A percentile compares a stretch with the other conserved stretches of the same genome.
phyloP scores from a whole-genome alignment of 1,140 invertebrate species.

The Trichoplusia ni region DNA sequence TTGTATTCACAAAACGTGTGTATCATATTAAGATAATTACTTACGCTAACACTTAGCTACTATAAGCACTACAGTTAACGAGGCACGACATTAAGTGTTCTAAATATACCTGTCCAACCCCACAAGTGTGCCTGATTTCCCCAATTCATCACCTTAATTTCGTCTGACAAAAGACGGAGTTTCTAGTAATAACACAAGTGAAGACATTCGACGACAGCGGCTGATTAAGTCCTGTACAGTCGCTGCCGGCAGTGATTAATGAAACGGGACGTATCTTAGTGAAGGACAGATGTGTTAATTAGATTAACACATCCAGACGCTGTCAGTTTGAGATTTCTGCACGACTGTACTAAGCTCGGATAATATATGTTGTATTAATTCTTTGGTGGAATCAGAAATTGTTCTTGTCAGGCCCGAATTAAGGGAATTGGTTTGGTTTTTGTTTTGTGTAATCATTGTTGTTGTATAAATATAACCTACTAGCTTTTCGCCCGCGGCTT shows the following conservation, averaged over 20 bases:
- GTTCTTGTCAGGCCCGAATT: not conserved
- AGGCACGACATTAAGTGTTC: not conserved
- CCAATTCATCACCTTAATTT: slow-evolving; percentile 12
- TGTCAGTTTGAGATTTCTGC: slow-evolving; percentile 34
- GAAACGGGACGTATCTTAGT: slow-evolving; percentile 29
- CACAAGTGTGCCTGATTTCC: not conserved
- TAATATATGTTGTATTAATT: slow-evolving; percentile 32
- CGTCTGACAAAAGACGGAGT: slow-evolving; percentile 15
- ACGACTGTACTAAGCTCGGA: slow-evolving; percentile 26
- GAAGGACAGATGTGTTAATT: slow-evolving; percentile 46
- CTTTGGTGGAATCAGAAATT: slow-evolving; percentile 21
- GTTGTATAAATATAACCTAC: not conserved
- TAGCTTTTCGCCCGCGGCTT: too few relatives aligned
- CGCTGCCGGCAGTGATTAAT: slow-evolving; percentile 39
- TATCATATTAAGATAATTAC: too few relatives aligned
- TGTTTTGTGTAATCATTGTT: not conserved
- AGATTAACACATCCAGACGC: slow-evolving; percentile 40
- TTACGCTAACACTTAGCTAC: too few relatives aligned
- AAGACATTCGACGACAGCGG: slow-evolving; percentile 36
- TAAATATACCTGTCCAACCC: not conserved
- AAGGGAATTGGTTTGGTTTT: slow-evolving; percentile 6
- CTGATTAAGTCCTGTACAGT: slow-evolving; percentile 44
- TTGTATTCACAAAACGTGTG: too few relatives aligned
- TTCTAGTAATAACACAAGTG: slow-evolving; percentile 24
- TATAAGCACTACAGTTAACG: too few relatives aligned